Conservation (phyloP, 2,888 invertebrate genomes). For the Capitulum mitella region DNA sequence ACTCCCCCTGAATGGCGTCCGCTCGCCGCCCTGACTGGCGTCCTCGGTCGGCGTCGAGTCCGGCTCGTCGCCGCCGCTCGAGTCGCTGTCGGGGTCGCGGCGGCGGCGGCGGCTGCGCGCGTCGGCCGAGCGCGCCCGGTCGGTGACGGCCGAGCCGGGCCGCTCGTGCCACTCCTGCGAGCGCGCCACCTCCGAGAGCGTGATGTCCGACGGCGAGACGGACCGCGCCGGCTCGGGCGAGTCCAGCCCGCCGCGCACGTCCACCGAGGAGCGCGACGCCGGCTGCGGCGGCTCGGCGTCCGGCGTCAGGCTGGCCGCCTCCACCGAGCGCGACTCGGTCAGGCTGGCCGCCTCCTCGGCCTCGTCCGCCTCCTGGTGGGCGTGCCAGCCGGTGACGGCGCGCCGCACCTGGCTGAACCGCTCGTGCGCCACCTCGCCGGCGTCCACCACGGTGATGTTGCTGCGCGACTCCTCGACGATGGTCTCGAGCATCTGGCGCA, state of each 20-base stretch:
- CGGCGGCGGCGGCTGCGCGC: background rate
- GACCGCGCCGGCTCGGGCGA: background rate
- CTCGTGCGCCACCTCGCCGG: slow-evolving; percentile 19
- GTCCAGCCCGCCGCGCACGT: background rate
- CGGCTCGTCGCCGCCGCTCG: background rate
- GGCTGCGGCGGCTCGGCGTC: background rate
- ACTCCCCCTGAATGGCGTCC: background rate
- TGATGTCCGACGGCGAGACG: slow-evolving; percentile 11
- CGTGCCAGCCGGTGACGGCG: slow-evolving; percentile 17
- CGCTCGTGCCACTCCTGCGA: slow-evolving; percentile 6
- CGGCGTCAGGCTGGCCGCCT: background rate
- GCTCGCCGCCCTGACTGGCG: background rate
- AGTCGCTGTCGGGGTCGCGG: background rate
- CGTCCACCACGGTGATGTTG: slow-evolving; percentile 18
- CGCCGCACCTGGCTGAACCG: background rate
- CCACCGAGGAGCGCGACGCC: background rate
- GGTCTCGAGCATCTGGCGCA: slow-evolving; percentile 1
- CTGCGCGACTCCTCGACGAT: slow-evolving; percentile 10
- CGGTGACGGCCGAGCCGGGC: background rate
- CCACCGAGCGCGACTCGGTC: background rate
- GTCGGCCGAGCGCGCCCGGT: slow-evolving; percentile 1
- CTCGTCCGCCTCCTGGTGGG: slow-evolving; percentile 5
- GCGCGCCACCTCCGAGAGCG: background rate
- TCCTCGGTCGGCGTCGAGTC: background rate
- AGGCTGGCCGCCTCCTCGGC: background rate